Percentiles rank a stretch among this genome's conserved stretches.
phyloP scores from a whole-genome alignment of 2,113 vertebrate genomes.

The Zosterops lateralis region DNA sequence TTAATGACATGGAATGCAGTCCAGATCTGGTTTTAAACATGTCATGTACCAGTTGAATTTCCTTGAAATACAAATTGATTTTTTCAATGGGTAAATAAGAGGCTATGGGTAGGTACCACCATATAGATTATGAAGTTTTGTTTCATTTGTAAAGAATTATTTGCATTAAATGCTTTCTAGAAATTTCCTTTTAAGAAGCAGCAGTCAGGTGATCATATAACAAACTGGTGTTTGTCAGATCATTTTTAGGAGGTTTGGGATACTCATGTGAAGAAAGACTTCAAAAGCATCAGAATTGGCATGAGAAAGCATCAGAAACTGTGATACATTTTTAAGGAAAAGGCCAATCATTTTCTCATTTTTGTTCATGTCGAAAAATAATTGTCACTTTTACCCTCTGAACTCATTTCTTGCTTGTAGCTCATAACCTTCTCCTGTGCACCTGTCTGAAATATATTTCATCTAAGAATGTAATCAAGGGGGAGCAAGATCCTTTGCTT shows the following conservation, averaged over 20 bases:
- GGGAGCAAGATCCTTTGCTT: not conserved
- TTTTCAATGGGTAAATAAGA: not conserved
- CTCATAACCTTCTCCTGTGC: not conserved
- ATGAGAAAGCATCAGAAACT: not conserved
- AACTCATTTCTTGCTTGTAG: slow-evolving; percentile 17
- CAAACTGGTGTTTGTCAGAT: not conserved
- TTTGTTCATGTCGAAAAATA: slow-evolving; percentile 24
- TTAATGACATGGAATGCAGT: not conserved
- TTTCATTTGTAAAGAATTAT: not conserved
- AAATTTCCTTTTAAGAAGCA: not conserved
- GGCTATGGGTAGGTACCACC: not conserved
- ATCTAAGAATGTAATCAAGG: not conserved
- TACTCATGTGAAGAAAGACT: not conserved
- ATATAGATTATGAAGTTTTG: not conserved
- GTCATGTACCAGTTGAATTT: not conserved
- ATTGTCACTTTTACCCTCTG: slow-evolving; percentile 13
- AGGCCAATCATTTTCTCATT: not conserved
- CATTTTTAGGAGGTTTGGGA: not conserved
- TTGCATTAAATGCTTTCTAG: not conserved
- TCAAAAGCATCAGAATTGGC: not conserved
- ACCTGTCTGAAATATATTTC: not conserved
- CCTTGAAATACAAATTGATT: not conserved
- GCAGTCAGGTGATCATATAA: not conserved
- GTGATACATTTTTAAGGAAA: not conserved
- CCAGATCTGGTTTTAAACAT: not conserved